Conservation (phyloP, 2,888 invertebrate species). For the Calameuta pallipes region DNA sequence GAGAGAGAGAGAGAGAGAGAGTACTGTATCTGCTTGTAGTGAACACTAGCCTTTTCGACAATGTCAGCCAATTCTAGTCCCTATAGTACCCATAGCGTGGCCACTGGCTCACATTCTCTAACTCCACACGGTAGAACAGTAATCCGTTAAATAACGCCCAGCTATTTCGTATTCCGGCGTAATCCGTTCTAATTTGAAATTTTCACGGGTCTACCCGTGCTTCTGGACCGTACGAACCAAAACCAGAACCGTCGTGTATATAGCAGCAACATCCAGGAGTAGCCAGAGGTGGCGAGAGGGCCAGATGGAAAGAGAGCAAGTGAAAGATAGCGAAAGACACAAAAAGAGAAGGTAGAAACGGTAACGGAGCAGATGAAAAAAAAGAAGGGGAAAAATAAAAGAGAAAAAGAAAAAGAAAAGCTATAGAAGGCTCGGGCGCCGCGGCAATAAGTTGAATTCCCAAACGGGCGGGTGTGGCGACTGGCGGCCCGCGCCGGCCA, state of each 20-base stretch:
- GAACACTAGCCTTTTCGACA: neutral
- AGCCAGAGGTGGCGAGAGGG: neutral
- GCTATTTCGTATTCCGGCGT: neutral
- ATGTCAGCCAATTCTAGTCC: neutral
- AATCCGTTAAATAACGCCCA: neutral
- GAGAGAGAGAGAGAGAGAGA: too few species aligned
- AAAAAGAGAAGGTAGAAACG: neutral
- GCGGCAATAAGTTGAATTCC: slow-evolving; percentile 63
- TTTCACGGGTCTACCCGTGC: neutral
- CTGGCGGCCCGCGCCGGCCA: slow-evolving; percentile 61
- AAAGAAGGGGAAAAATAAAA: neutral
- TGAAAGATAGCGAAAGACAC: neutral
- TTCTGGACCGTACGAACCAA: neutral
- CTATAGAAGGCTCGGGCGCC: slow-evolving; percentile 39
- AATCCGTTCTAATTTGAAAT: neutral
- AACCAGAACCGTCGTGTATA: neutral
- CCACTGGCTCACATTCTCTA: neutral
- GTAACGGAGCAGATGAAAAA: neutral
- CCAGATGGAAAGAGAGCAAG: neutral
- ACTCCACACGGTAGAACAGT: neutral
- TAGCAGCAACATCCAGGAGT: neutral
- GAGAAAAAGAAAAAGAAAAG: slow-evolving; percentile 25
- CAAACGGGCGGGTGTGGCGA: slow-evolving; percentile 67
- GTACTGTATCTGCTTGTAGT: neutral
- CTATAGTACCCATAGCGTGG: neutral